Evolutionary conservation across 1,140 invertebrate species (phyloP).

Genomic region (Ctenoplectra terminalis): DNA sequence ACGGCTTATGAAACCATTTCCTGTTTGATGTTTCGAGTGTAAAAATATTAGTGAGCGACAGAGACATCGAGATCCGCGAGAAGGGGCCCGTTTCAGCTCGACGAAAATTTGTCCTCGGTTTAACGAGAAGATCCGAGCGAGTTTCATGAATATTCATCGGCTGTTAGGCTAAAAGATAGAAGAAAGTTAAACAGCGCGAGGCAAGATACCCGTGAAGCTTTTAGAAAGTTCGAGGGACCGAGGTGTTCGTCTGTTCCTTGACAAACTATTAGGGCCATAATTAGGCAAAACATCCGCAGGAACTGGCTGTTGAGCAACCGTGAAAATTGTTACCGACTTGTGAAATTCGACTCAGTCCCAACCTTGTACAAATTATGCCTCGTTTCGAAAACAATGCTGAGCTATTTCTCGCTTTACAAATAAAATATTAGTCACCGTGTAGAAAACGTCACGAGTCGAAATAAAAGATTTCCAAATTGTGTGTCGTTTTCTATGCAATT

Average conservation of each 20-base stretch:
- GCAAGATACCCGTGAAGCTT: slow-evolving; percentile 1
- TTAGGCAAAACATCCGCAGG: slow-evolving; percentile 28
- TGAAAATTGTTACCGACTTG: slow-evolving; percentile 14
- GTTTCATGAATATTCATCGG: slow-evolving; percentile 49
- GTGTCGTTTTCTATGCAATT: too few relatives aligned
- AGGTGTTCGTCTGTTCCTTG: slow-evolving; percentile 14
- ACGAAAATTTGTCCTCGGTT: slow-evolving; percentile 41
- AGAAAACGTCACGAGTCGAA: too few relatives aligned
- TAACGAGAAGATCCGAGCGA: not conserved
- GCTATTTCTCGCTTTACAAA: not conserved
- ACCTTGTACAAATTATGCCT: not conserved
- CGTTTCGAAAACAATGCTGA: not conserved
- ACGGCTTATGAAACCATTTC: slow-evolving; percentile 61
- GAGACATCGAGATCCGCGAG: not conserved
- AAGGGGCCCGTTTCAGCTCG: not conserved
- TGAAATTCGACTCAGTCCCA: not conserved
- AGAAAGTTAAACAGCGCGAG: slow-evolving; percentile 39
- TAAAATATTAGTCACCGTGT: slow-evolving; percentile 14
- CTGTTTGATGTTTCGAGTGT: slow-evolving; percentile 53
- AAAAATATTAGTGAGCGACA: slow-evolving; percentile 30
- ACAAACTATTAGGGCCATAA: slow-evolving; percentile 39
- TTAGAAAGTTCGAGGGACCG: slow-evolving; percentile 42
- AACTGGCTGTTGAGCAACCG: not conserved
- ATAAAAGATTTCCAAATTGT: too few relatives aligned
- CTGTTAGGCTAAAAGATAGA: slow-evolving; percentile 38